These are phyloP conservation scores for Sebastes vulpes DNA, from an alignment of 2,797 vertebrate species.

Conservation along the genomic window DNA sequence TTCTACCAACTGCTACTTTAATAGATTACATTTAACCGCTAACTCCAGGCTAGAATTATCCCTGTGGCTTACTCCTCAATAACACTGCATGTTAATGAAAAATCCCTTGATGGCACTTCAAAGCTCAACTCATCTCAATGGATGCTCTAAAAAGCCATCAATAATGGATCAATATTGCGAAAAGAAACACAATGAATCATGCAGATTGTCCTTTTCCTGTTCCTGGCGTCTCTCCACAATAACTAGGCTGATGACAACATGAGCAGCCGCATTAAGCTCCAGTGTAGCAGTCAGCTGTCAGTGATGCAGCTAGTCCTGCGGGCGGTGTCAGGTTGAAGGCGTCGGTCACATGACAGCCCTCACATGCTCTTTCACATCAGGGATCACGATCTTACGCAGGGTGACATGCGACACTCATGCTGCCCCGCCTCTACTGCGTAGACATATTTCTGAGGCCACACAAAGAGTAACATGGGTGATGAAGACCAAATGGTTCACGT, in stretches of 20 bases:
- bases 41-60: not conserved
- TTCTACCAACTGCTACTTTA: too few species aligned
- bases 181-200: not conserved
- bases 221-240: not conserved
- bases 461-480: slow-evolving; percentile 35
- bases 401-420: slow-evolving; percentile 61
- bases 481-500: slow-evolving; percentile 32
- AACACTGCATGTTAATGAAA: slow-evolving; percentile 3
- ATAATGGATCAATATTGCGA: slow-evolving; percentile 14
- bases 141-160: not conserved
- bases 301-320: slow-evolving; percentile 48
- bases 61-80: not conserved
- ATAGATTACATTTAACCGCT: not conserved
- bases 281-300: slow-evolving; percentile 51
- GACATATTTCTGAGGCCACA: slow-evolving; percentile 63
- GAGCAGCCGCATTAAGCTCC: slow-evolving; percentile 13
- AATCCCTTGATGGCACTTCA: not conserved
- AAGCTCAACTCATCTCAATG: not conserved
- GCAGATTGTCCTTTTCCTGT: not conserved
- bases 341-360: slow-evolving; percentile 58
- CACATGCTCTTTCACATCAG: slow-evolving; percentile 40
- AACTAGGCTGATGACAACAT: slow-evolving; percentile 14
- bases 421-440: slow-evolving; percentile 16
- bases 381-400: slow-evolving; percentile 25
- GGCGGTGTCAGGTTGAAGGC: slow-evolving; percentile 19